phyloP scores from a whole-genome alignment of 2,888 invertebrate species.

The Eupithecia tripunctaria region DNA sequence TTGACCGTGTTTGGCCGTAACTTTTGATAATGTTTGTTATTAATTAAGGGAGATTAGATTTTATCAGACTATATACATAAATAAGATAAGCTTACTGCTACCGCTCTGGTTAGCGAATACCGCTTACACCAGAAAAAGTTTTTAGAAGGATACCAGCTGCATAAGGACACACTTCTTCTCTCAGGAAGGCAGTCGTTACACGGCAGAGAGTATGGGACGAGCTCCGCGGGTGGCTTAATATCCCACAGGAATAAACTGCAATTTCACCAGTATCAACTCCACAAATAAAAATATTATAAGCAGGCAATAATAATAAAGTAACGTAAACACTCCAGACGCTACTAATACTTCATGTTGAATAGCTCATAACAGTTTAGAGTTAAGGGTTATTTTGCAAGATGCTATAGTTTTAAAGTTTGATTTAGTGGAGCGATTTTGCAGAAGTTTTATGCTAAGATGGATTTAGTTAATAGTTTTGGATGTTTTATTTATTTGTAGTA shows the following conservation, averaged over 20 bases:
- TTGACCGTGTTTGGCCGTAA: too few relatives aligned
- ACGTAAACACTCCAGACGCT: slow-evolving; percentile 58
- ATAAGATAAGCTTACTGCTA: too few relatives aligned
- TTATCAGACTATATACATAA: too few relatives aligned
- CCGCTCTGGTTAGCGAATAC: too few relatives aligned
- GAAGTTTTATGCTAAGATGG: slow-evolving; percentile 33
- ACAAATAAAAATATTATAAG: slow-evolving; percentile 74
- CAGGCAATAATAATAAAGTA: slow-evolving; percentile 65
- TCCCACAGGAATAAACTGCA: slow-evolving; percentile 77
- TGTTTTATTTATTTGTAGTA: slow-evolving; percentile 27
- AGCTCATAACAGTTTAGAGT: slow-evolving; percentile 62
- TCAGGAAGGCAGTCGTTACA: slow-evolving; percentile 60
- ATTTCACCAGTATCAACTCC: slow-evolving; percentile 71
- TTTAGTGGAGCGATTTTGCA: slow-evolving; percentile 34
- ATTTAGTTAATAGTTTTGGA: slow-evolving; percentile 30
- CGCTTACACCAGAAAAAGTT: background rate
- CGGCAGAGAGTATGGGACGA: slow-evolving; percentile 59
- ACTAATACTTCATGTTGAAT: slow-evolving; percentile 59
- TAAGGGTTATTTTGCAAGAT: slow-evolving; percentile 48
- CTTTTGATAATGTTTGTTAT: too few relatives aligned
- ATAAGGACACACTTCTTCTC: background rate
- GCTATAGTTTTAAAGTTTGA: slow-evolving; percentile 42
- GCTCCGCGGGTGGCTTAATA: slow-evolving; percentile 70
- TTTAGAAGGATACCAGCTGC: background rate
- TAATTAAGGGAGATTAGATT: too few relatives aligned